phyloP scores from a whole-genome alignment of 2,888 invertebrate genomes.

The Cistogaster globosa region DNA sequence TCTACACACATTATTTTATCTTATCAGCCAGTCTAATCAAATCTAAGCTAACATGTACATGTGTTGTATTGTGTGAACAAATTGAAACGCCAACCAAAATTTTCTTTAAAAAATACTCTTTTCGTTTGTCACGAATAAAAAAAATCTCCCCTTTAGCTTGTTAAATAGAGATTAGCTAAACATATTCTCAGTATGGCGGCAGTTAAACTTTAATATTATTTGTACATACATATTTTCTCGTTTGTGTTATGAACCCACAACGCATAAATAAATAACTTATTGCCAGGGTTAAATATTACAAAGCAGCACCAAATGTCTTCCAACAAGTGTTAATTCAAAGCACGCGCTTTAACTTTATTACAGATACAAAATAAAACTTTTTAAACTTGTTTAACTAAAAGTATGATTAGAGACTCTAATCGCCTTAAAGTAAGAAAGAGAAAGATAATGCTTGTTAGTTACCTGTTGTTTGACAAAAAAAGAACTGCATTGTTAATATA shows the following conservation, averaged over 20 bases:
- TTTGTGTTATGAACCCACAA: slow-evolving; percentile 15
- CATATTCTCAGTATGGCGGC: slow-evolving; percentile 16
- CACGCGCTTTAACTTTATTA: slow-evolving; percentile 57
- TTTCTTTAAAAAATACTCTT: background rate
- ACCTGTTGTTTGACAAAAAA: background rate
- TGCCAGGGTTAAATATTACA: slow-evolving; percentile 26
- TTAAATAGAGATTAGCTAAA: slow-evolving; percentile 4
- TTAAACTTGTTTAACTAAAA: slow-evolving; percentile 20
- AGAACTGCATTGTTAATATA: too few species aligned
- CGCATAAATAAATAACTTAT: slow-evolving; percentile 38
- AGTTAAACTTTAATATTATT: background rate
- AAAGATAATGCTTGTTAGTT: background rate
- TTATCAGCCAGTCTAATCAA: too few species aligned
- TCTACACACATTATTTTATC: too few species aligned
- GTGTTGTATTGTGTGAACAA: too few species aligned
- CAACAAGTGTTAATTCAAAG: slow-evolving; percentile 62
- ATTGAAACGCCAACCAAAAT: too few species aligned
- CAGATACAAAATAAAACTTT: slow-evolving; percentile 13
- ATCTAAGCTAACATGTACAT: too few species aligned
- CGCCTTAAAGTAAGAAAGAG: slow-evolving; percentile 9
- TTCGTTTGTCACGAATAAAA: background rate
- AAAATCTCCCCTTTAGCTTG: background rate
- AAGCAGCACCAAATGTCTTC: slow-evolving; percentile 22
- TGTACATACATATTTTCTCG: background rate
- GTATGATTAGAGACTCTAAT: background rate